Evolutionary conservation across 2,797 vertebrate species (phyloP), one percentile per base, ranked within the genome.

Genomic region (Glossophaga mutica): DNA sequence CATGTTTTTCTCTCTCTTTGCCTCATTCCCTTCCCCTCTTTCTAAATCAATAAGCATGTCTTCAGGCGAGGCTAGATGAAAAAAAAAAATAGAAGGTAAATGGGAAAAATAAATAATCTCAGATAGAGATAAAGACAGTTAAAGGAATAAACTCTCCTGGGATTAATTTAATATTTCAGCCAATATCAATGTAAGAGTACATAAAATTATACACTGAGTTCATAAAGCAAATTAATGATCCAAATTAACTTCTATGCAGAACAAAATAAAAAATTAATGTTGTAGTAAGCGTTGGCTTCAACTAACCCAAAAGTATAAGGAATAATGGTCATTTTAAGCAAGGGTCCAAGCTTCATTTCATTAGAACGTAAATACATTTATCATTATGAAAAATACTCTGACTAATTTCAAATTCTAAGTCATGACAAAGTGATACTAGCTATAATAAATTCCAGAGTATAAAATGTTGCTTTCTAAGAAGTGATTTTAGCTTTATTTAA

Each of bases 401-500:
- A 42, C 46, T 73, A 79, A 92, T 94, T 92, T 94, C 42, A 88
- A 82, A 90, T 62, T 92, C n/a, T 81, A 91, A 87, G 71, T 82
- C 59, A 95, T 95, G 92, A 92, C 32, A 78, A 89, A 96, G 37
- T 91, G 37, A 67, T 73, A 96, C 84, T 93, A 89, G 16, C 24
- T 81, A 37, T 6, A 95, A 87, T 93, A 91, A 76, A 85, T 94
- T 95, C 55, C 16, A 70, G 9, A 91, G 29, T 48, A 79, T 73
- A 70, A 95, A 96, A n/a, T 91, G 39, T 65, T 93, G 55, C 76
- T 95, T 94, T 97, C 87, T 74, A 97, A 59, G 71, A 95, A 92
- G 86, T 93, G 29, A 77, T 81, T 96, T 97, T 44, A 94, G n/a
- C 76, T 94, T 95, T 96, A 90, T 94, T 96, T 97, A 97, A 95